Conservation (phyloP, 1,140 invertebrate genomes). For the Drosophila kikkawai region DNA sequence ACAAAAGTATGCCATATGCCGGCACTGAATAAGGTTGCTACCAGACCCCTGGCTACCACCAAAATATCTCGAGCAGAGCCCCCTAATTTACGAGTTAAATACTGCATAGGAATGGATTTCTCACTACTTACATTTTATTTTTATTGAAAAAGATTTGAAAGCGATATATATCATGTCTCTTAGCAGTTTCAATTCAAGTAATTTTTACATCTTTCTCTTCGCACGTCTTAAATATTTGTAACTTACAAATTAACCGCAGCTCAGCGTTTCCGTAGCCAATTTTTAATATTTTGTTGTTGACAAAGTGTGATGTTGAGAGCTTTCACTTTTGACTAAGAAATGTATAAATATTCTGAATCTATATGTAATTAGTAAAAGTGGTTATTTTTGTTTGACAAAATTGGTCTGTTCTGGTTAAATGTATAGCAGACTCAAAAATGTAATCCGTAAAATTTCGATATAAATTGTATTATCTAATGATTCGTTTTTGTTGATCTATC, state of each 20-base stretch:
- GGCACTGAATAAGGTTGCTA: neutral
- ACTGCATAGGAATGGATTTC: neutral
- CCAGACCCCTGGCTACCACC: neutral
- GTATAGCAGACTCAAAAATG: slow-evolving; percentile 35
- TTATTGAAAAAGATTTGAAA: slow-evolving; percentile 73
- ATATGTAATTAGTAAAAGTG: slow-evolving; percentile 22
- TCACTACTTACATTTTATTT: slow-evolving; percentile 49
- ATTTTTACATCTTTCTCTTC: slow-evolving; percentile 16
- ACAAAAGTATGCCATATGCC: slow-evolving; percentile 29
- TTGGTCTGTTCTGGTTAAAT: slow-evolving; percentile 43
- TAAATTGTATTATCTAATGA: slow-evolving; percentile 40
- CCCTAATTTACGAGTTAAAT: neutral
- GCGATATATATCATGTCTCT: slow-evolving; percentile 50
- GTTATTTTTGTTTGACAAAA: slow-evolving; percentile 35
- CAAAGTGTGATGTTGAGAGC: slow-evolving; percentile 31
- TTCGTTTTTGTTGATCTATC: slow-evolving; percentile 24
- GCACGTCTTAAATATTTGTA: slow-evolving; percentile 38
- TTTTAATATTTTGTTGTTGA: slow-evolving; percentile 48
- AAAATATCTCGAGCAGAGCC: neutral
- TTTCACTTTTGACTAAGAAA: slow-evolving; percentile 28
- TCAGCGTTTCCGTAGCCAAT: slow-evolving; percentile 29
- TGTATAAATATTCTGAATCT: slow-evolving; percentile 37
- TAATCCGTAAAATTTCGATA: slow-evolving; percentile 31
- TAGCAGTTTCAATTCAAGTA: slow-evolving; percentile 28
- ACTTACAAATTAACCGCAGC: slow-evolving; percentile 61